Evolutionary conservation across 2,113 vertebrate genomes (phyloP).

Genomic region (Cyprinodon tularosa): DNA sequence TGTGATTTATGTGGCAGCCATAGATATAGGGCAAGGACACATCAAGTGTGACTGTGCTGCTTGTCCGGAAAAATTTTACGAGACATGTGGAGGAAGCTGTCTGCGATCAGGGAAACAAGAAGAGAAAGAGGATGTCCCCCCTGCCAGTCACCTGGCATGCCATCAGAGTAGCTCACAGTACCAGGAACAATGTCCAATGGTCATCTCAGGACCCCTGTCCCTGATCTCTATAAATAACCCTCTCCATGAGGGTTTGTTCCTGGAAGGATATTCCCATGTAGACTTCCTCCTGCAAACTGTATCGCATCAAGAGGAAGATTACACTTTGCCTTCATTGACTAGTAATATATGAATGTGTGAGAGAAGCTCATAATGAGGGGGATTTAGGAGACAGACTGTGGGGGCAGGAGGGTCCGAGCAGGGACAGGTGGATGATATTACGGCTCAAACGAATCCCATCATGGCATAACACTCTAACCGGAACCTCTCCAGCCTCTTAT

Average conservation of each 20-base stretch:
- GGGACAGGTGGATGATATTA: conserved; percentile 48
- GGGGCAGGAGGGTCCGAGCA: conserved; percentile 21
- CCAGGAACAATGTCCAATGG: conserved; percentile 48
- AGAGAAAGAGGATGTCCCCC: conserved; percentile 64
- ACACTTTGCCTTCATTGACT: conserved; percentile 62
- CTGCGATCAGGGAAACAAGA: conserved; percentile 36
- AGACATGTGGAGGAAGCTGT: conserved; percentile 49
- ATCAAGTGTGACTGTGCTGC: conserved; percentile 28
- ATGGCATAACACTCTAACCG: conserved; percentile 13
- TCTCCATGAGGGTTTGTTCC: conserved; percentile 66
- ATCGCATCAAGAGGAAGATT: conserved; percentile 21
- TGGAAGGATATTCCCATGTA: conserved; percentile 49
- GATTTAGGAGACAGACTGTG: conserved; percentile 15
- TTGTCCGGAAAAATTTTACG: conserved; percentile 38
- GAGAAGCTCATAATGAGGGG: background rate
- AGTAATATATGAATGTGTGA: conserved; percentile 36
- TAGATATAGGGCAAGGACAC: conserved; percentile 39
- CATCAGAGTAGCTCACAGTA: conserved; percentile 43
- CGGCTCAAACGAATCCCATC: conserved; percentile 23
- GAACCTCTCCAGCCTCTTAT: conserved; percentile 22
- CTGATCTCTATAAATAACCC: conserved; percentile 57
- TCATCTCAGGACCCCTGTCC: conserved; percentile 37
- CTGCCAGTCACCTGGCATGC: conserved; percentile 53
- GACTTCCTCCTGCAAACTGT: background rate
- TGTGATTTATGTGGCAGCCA: conserved; percentile 36